Conservation (phyloP, 2,797 vertebrate genomes). For the Pangasius sanitwongsei region DNA sequence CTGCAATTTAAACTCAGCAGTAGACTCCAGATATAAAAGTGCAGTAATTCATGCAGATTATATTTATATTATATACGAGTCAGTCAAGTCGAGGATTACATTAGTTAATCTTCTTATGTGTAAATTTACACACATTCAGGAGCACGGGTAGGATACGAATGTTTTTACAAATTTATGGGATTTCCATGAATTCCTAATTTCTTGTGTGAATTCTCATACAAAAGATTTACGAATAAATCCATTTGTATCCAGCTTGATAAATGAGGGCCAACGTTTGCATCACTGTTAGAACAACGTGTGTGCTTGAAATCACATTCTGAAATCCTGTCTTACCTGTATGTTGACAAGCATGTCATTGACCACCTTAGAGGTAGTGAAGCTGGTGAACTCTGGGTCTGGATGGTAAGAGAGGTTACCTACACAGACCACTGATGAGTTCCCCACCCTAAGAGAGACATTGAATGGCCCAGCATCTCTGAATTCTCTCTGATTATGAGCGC, state of each 20-base stretch:
- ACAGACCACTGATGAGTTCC: constrained; percentile 74
- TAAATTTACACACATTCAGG: not conserved
- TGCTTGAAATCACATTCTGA: not conserved
- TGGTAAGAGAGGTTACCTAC: constrained; percentile 70
- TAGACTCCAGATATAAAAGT: not conserved
- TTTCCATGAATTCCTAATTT: not conserved
- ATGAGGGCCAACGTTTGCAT: not conserved
- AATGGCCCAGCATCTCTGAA: not conserved
- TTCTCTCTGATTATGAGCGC: constrained; percentile 12
- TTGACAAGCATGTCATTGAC: constrained; percentile 47
- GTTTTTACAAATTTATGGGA: not conserved
- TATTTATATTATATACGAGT: not conserved
- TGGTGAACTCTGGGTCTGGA: constrained; percentile 82
- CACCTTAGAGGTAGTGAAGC: constrained; percentile 64
- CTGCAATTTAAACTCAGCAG: not conserved
- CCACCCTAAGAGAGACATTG: constrained; percentile 71
- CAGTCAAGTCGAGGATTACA: not conserved
- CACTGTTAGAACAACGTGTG: not conserved
- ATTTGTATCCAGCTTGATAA: not conserved
- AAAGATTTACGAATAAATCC: not conserved
- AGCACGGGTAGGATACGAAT: too few relatives aligned
- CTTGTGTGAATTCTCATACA: not conserved
- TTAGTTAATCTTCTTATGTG: not conserved
- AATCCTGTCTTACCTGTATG: constrained; percentile 64
- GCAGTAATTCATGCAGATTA: not conserved